Percentiles rank a stretch among this genome's conserved stretches.
These are phyloP conservation scores for Montipora foliosa DNA, from an alignment of 64 coral and sea anemone species.

Conservation along the genomic window DNA sequence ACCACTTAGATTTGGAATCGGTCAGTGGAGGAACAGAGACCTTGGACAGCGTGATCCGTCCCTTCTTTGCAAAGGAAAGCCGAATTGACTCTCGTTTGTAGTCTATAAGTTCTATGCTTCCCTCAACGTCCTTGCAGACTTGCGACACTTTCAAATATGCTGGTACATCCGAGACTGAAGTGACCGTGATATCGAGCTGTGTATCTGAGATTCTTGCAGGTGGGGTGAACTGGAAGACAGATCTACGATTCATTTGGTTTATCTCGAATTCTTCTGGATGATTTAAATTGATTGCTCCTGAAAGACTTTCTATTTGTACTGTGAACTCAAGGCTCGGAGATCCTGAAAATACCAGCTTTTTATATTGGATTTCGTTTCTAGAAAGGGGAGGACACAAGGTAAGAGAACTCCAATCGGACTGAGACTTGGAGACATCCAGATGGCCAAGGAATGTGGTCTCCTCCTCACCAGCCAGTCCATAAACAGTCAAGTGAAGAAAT, in stretches of 20 bases:
- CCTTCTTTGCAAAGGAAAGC: constrained; percentile 62
- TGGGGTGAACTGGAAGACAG: constrained; percentile 52
- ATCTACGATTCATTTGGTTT: not conserved
- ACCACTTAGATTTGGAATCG: constrained; percentile 12
- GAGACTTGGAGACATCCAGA: constrained; percentile 1
- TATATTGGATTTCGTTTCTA: not conserved
- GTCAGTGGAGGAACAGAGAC: constrained; percentile 64
- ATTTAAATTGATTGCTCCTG: not conserved
- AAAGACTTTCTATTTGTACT: constrained; percentile 12
- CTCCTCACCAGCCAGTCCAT: not conserved
- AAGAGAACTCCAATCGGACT: not conserved
- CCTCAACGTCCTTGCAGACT: constrained; percentile 42
- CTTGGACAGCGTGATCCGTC: constrained; percentile 73
- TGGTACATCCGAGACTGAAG: constrained; percentile 9
- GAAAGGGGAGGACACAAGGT: not conserved
- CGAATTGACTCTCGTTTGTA: constrained; percentile 4
- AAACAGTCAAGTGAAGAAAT: not conserved
- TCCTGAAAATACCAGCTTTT: not conserved
- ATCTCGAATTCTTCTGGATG: not conserved
- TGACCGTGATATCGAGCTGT: constrained; percentile 69
- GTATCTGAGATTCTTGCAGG: not conserved
- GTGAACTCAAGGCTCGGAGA: constrained; percentile 7
- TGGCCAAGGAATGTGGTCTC: not conserved
- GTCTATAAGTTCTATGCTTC: constrained; percentile 8
- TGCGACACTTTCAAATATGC: constrained; percentile 71